Percentiles rank a stretch among this genome's conserved stretches.
Evolutionary conservation across 2,797 vertebrate species (phyloP).

Genomic region (Jordanella pulchra): DNA sequence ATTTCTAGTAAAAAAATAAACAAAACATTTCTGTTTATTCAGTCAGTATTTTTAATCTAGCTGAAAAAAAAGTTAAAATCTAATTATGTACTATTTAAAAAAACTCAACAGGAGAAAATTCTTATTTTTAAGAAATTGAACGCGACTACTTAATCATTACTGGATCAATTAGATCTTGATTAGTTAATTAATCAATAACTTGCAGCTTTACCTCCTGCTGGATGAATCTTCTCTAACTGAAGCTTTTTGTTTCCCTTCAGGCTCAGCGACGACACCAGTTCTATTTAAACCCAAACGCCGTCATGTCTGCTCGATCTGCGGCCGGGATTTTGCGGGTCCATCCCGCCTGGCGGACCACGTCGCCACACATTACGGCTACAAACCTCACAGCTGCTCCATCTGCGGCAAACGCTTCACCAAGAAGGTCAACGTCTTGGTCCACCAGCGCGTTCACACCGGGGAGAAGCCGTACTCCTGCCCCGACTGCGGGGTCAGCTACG

Average conservation of each 20-base stretch:
- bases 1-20: no score
- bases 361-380: slow-evolving; percentile 40
- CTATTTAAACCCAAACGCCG: neutral
- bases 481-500: slow-evolving; percentile 53
- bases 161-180: no score
- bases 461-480: slow-evolving; percentile 63
- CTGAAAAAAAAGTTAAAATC: no score
- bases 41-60: no score
- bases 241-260: neutral
- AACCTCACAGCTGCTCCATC: slow-evolving; percentile 52
- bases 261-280: neutral
- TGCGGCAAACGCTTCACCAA: slow-evolving; percentile 60
- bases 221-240: no score
- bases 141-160: no score
- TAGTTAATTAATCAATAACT: no score
- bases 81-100: no score
- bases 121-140: no score
- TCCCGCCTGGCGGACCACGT: slow-evolving; percentile 58
- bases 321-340: slow-evolving; percentile 41
- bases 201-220: no score
- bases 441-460: slow-evolving; percentile 59
- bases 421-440: slow-evolving; percentile 49
- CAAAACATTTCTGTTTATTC: no score
- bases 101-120: no score
- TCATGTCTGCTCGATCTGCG: slow-evolving; percentile 45